Evolutionary conservation across 2,888 invertebrate species (phyloP).

Genomic region (Epirrhoe tristata): DNA sequence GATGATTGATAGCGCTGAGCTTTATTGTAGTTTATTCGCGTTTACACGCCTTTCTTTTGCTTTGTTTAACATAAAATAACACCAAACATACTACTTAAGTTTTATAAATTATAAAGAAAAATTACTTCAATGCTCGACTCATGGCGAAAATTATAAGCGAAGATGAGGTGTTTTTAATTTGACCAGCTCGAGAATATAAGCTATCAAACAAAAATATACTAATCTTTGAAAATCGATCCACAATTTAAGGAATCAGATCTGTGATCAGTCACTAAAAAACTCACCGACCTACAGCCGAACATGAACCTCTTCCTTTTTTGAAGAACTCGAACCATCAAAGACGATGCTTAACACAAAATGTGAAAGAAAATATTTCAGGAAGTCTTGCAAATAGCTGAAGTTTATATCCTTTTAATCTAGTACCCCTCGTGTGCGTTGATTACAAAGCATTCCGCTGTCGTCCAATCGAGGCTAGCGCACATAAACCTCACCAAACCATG

Average conservation of each 20-base stretch:
- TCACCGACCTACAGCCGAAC: too few relatives aligned
- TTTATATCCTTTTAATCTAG: slow-evolving; percentile 47
- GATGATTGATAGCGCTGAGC: slow-evolving; percentile 48
- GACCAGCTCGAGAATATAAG: too few relatives aligned
- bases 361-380: slow-evolving; percentile 3
- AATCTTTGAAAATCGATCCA: too few relatives aligned
- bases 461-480: slow-evolving; percentile 68
- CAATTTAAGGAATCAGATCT: too few relatives aligned
- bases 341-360: background rate
- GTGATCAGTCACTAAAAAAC: too few relatives aligned
- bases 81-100: too few relatives aligned
- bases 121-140: too few relatives aligned
- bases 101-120: too few relatives aligned
- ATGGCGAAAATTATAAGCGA: too few relatives aligned
- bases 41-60: slow-evolving; percentile 16
- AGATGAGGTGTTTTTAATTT: too few relatives aligned
- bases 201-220: too few relatives aligned
- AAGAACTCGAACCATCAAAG: background rate
- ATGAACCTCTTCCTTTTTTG: background rate
- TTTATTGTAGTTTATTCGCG: slow-evolving; percentile 24
- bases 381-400: slow-evolving; percentile 19
- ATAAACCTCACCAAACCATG: slow-evolving; percentile 69
- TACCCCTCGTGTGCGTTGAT: slow-evolving; percentile 53
- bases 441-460: slow-evolving; percentile 56
- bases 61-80: background rate